Conservation (phyloP, 2,888 invertebrate species). For the Nycteola revayana region DNA sequence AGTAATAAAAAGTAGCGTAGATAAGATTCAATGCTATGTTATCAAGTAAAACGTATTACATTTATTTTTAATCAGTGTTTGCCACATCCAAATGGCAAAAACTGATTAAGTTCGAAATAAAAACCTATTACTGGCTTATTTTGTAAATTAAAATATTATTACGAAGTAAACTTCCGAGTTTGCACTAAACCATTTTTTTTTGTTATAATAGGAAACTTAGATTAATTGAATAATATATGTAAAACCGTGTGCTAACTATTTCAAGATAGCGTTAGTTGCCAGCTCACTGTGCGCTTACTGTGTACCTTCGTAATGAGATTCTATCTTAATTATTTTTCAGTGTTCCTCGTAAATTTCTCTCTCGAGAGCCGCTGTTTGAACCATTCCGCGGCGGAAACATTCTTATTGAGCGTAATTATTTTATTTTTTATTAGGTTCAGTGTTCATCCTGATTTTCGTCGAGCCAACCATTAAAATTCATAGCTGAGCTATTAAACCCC, state of each 20-base stretch:
- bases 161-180: no score
- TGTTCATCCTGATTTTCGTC: conserved; percentile 70
- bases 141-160: no score
- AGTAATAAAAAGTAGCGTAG: no score
- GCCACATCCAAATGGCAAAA: no score
- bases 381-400: conserved; percentile 61
- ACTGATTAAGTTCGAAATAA: no score
- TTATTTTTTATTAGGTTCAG: conserved; percentile 67
- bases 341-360: conserved; percentile 57
- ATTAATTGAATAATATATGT: no score
- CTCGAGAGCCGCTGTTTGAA: conserved; percentile 51
- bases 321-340: conserved; percentile 67
- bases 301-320: conserved; percentile 57
- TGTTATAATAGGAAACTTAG: no score
- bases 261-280: conserved; percentile 9
- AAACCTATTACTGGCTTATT: no score
- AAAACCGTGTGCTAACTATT: background rate
- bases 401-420: conserved; percentile 65
- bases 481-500: conserved; percentile 69
- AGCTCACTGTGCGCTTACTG: conserved; percentile 24
- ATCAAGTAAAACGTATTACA: no score
- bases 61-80: no score
- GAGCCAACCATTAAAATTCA: conserved; percentile 73
- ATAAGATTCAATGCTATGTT: no score
- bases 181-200: no score